Evolutionary conservation across 2,797 vertebrate genomes (phyloP).

Genomic region (Urocyon cinereoargenteus): DNA sequence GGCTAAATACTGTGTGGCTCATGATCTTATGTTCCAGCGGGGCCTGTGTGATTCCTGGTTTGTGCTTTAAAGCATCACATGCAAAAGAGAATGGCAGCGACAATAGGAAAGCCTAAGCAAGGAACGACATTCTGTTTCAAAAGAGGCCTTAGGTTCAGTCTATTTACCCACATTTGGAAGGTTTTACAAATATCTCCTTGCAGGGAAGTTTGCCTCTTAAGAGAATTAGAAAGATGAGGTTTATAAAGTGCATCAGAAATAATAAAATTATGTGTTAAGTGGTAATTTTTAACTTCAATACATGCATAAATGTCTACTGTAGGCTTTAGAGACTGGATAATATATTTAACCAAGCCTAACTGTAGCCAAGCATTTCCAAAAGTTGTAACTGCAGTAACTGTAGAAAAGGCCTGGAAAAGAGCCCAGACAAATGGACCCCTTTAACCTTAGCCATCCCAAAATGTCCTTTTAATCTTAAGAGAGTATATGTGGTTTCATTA

Average conservation of each 20-base stretch:
- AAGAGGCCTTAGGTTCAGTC: not conserved
- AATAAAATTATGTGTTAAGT: conserved; percentile 52
- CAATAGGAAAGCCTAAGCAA: not conserved
- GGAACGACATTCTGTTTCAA: not conserved
- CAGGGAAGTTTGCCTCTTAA: not conserved
- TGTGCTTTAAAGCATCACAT: not conserved
- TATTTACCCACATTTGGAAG: not conserved
- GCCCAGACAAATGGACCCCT: not conserved
- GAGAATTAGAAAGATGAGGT: not conserved
- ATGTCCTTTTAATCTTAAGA: conserved; percentile 42
- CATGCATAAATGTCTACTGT: not conserved
- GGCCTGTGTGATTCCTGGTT: not conserved
- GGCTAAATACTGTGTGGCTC: not conserved
- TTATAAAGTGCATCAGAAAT: conserved; percentile 36
- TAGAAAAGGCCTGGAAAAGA: conserved; percentile 48
- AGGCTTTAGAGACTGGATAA: not conserved
- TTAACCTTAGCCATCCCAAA: not conserved
- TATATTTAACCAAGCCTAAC: conserved; percentile 15
- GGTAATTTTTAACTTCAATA: conserved; percentile 48
- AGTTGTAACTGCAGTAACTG: not conserved
- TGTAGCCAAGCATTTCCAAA: conserved; percentile 13
- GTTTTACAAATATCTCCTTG: not conserved
- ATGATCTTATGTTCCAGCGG: not conserved
- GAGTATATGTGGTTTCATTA: not conserved
- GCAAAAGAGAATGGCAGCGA: not conserved